A percentile compares a stretch with the other conserved stretches of the same genome.
Evolutionary conservation across 2,797 vertebrate species (phyloP).

Genomic region (Falco biarmicus): DNA sequence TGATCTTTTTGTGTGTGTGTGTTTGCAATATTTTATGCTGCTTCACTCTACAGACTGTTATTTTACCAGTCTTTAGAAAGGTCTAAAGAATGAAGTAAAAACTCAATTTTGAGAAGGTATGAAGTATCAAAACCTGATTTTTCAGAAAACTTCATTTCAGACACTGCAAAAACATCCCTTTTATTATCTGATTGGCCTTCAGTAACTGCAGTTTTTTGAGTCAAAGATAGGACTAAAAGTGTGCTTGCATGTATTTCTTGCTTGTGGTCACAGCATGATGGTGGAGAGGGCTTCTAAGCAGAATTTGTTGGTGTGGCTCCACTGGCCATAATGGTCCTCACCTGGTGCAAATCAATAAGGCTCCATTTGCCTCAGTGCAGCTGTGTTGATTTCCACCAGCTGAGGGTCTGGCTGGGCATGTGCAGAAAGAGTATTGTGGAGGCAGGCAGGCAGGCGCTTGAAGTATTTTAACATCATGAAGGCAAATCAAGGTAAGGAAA

Average conservation of each 20-base stretch:
- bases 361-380: not conserved
- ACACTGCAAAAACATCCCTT: not conserved
- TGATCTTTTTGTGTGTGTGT: not conserved
- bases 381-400: not conserved
- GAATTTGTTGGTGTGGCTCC: not conserved
- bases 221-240: not conserved
- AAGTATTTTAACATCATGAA: not conserved
- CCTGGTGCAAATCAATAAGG: not conserved
- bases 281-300: not conserved
- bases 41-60: not conserved
- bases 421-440: not conserved
- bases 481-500: not conserved
- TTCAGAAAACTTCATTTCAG: not conserved
- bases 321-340: not conserved
- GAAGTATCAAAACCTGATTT: not conserved
- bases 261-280: not conserved
- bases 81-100: not conserved
- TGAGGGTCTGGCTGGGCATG: not conserved
- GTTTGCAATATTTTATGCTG: not conserved
- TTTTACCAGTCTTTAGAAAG: not conserved
- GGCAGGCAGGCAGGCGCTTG: not conserved
- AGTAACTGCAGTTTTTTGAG: not conserved
- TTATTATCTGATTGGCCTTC: not conserved
- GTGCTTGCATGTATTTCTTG: not conserved
- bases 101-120: not conserved